Percentiles rank a stretch among this genome's conserved stretches.
Conservation (phyloP, 1,140 invertebrate genomes). For the Drosophila nigromelanica region DNA sequence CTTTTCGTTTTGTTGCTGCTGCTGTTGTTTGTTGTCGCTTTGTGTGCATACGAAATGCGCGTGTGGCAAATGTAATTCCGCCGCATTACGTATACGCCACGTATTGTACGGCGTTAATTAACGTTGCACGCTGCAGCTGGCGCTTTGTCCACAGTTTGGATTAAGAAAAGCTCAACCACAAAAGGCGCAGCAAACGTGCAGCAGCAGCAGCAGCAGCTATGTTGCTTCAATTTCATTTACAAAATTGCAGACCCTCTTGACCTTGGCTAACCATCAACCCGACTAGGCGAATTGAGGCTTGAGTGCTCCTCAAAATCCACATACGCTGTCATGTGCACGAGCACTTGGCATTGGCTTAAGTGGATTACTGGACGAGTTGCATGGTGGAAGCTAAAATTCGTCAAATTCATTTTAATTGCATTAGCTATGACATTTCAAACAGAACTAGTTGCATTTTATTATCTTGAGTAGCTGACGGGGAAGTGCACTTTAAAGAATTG, state of each 20-base stretch:
- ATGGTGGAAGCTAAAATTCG: conserved; percentile 1
- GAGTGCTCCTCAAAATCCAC: conserved; percentile 29
- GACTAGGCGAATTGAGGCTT: background rate
- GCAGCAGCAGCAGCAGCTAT: conserved; percentile 12
- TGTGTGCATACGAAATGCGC: conserved; percentile 61
- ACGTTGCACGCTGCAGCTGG: conserved; percentile 44
- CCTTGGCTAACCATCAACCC: conserved; percentile 65
- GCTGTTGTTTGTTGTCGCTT: conserved; percentile 28
- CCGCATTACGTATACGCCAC: conserved; percentile 74
- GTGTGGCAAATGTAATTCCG: conserved; percentile 69
- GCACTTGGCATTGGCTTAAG: conserved; percentile 34
- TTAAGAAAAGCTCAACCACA: conserved; percentile 59
- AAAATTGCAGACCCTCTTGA: conserved; percentile 57
- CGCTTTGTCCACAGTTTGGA: conserved; percentile 41
- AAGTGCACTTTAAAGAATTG: background rate
- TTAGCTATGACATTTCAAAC: conserved; percentile 4
- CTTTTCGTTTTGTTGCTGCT: conserved; percentile 33
- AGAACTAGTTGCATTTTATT: conserved; percentile 1
- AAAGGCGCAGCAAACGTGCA: conserved; percentile 19
- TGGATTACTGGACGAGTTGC: conserved; percentile 21
- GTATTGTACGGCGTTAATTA: conserved; percentile 66
- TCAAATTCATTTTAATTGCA: conserved; percentile 1
- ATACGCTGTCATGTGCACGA: conserved; percentile 12
- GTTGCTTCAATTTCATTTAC: conserved; percentile 73
- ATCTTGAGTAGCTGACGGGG: background rate